phyloP scores from a whole-genome alignment of 2,797 vertebrate species.

The Intellagama lesueurii region DNA sequence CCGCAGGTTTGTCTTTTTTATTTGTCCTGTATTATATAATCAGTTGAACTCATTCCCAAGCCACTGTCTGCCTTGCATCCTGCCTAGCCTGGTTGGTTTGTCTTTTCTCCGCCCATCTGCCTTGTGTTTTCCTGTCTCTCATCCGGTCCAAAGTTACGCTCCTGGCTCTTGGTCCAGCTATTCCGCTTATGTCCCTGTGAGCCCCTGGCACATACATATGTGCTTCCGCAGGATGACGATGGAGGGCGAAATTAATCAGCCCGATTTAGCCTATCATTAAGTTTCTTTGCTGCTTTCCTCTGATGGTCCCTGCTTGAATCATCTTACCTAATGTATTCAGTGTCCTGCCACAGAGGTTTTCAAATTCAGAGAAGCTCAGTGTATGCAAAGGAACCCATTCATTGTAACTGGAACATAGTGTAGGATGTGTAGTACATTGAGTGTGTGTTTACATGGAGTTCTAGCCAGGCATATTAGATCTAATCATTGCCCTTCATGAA shows the following conservation, averaged over 20 bases:
- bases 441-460: background rate
- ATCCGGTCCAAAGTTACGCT: slow-evolving; percentile 43
- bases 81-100: slow-evolving; percentile 1
- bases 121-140: slow-evolving; percentile 6
- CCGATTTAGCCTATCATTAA: slow-evolving; percentile 43
- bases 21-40: background rate
- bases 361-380: background rate
- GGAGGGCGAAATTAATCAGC: slow-evolving; percentile 31
- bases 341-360: background rate
- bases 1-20: background rate
- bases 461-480: background rate
- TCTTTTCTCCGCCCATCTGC: background rate
- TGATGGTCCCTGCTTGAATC: slow-evolving; percentile 9
- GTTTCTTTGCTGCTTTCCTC: slow-evolving; percentile 29
- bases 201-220: slow-evolving; percentile 20
- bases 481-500: background rate
- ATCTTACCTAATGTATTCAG: background rate
- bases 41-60: background rate
- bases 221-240: slow-evolving; percentile 33
- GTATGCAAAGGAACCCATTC: background rate
- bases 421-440: too few relatives aligned
- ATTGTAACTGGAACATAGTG: background rate
- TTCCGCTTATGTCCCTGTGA: slow-evolving; percentile 33
- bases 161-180: slow-evolving; percentile 39
- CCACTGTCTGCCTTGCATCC: slow-evolving; percentile 3